Conservation (phyloP, 2,113 vertebrate genomes). For the Clarias gariepinus region DNA sequence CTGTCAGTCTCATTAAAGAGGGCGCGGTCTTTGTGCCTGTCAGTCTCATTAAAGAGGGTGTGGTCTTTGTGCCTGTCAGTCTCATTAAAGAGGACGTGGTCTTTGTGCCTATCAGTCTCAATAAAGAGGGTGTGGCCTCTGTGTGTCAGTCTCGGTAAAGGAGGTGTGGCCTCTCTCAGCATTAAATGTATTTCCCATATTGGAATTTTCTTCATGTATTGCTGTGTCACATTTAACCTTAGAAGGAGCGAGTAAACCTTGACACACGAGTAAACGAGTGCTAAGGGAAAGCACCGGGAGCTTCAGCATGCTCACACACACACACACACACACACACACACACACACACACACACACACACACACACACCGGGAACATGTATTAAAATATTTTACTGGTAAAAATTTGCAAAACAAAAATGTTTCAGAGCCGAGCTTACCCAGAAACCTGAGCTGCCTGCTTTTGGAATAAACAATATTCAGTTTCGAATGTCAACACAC, state of each 20-base stretch:
- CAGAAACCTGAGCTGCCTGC: not conserved
- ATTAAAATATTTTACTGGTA: not conserved
- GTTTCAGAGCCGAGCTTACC: not conserved
- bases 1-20: no score
- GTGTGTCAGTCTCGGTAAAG: not conserved
- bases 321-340: no score
- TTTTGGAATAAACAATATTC: not conserved
- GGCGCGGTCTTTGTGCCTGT: no score
- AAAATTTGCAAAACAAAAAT: not conserved
- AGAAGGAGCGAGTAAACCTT: not conserved
- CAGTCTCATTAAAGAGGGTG: no score
- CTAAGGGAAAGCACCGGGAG: not conserved
- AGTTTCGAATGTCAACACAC: not conserved
- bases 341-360: no score
- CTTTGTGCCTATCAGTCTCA: not conserved
- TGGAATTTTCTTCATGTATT: not conserved
- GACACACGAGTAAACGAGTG: not conserved
- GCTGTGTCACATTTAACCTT: not conserved
- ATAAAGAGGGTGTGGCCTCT: not conserved
- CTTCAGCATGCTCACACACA: not conserved
- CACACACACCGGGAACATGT: no score
- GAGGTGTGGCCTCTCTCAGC: not conserved
- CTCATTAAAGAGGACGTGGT: not conserved
- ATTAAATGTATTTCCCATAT: not conserved
- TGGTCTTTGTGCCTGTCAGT: not conserved